phyloP scores from a whole-genome alignment of 2,797 vertebrate species.

The Arnoldichthys spilopterus region DNA sequence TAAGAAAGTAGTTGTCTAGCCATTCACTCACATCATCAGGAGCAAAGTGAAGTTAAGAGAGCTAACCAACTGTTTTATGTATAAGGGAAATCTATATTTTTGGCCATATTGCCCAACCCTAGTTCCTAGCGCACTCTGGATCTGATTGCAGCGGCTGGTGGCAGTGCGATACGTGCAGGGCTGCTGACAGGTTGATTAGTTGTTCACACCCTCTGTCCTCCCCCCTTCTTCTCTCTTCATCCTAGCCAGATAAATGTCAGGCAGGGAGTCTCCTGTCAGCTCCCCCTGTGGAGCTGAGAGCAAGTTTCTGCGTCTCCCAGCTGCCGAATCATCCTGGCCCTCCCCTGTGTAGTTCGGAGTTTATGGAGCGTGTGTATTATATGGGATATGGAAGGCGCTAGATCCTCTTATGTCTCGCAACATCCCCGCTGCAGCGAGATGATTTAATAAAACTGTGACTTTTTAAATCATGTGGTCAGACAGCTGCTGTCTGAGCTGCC shows the following conservation, averaged over 20 bases:
- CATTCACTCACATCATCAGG: background rate
- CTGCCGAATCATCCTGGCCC: background rate
- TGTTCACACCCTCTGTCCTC: constrained; percentile 34
- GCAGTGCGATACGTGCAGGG: background rate
- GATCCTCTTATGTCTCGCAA: background rate
- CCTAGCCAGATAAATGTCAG: constrained; percentile 43
- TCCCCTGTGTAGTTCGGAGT: constrained; percentile 1
- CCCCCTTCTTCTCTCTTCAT: background rate
- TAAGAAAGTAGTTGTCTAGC: background rate
- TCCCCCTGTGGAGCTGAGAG: constrained; percentile 10
- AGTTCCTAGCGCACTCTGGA: background rate
- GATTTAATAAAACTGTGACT: constrained; percentile 53
- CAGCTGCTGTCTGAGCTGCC: constrained; percentile 37
- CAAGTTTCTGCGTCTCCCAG: constrained; percentile 28
- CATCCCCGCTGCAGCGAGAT: constrained; percentile 8
- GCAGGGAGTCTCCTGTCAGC: constrained; percentile 39
- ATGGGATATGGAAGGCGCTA: background rate
- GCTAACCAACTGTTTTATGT: background rate
- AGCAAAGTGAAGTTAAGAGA: background rate
- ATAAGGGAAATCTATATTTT: background rate
- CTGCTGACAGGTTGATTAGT: constrained; percentile 52
- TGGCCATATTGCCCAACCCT: too few relatives aligned
- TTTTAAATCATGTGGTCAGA: constrained; percentile 55
- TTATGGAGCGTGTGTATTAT: background rate
- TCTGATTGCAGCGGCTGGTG: constrained; percentile 14